Evolutionary conservation across 2,797 vertebrate genomes (phyloP).

Genomic region (Sarcophilus harrisii): DNA sequence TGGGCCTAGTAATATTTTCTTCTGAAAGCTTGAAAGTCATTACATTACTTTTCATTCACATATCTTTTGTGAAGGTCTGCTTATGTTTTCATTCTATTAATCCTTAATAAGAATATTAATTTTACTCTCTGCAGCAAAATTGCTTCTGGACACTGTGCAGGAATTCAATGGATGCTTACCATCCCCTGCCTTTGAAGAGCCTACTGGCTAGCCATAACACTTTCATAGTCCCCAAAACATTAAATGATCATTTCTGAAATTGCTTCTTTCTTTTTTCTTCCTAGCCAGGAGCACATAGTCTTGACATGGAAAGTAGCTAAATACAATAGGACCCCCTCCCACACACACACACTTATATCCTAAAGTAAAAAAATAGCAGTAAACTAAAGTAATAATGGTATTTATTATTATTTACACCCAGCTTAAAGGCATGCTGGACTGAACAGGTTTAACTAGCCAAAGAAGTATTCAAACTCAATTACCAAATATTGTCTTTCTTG

Average conservation of each 20-base stretch:
- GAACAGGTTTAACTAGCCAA: neutral
- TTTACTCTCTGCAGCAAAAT: neutral
- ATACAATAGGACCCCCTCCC: neutral
- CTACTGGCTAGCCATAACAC: neutral
- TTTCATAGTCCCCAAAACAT: neutral
- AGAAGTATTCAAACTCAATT: neutral
- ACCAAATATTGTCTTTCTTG: neutral
- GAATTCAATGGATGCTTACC: neutral
- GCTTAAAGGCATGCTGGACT: neutral
- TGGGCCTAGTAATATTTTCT: neutral
- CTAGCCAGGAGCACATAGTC: neutral
- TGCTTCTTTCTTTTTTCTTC: neutral
- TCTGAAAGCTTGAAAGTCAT: neutral
- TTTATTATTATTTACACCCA: neutral
- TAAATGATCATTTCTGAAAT: neutral
- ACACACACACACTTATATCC: too few species aligned
- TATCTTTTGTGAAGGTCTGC: neutral
- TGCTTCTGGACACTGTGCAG: neutral
- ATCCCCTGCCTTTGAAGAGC: neutral
- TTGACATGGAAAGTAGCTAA: neutral
- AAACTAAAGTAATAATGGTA: neutral
- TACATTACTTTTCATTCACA: neutral
- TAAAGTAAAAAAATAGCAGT: neutral
- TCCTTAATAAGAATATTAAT: neutral
- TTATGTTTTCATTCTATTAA: neutral